Evolutionary conservation across 2,888 invertebrate species (phyloP).

Genomic region (Chrysina gloriosa): DNA sequence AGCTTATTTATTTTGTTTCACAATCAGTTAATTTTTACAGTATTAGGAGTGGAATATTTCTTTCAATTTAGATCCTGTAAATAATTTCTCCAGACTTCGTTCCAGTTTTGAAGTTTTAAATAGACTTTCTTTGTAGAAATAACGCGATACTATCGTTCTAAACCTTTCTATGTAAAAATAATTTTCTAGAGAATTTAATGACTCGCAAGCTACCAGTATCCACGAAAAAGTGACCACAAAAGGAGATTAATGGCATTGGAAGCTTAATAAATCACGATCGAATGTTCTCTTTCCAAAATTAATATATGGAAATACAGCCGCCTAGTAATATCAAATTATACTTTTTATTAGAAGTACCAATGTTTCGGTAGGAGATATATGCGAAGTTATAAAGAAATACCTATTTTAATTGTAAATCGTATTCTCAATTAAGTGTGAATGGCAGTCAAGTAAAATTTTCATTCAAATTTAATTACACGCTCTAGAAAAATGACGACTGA

Average conservation of each 20-base stretch:
- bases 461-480: conserved; percentile 10
- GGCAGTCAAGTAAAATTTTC: background rate
- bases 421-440: background rate
- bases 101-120: too few species aligned
- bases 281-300: background rate
- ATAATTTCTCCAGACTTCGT: too few species aligned
- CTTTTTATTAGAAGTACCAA: too few species aligned
- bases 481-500: conserved; percentile 2
- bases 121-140: too few species aligned
- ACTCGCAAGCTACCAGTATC: conserved; percentile 8
- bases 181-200: conserved; percentile 9
- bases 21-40: too few species aligned
- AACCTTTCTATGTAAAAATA: conserved; percentile 1
- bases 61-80: too few species aligned
- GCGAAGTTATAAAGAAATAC: too few species aligned
- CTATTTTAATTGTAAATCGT: background rate
- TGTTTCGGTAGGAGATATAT: too few species aligned
- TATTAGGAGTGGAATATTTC: too few species aligned
- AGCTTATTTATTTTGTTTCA: too few species aligned
- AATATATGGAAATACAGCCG: background rate
- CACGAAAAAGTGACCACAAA: conserved; percentile 13
- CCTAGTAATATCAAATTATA: too few species aligned
- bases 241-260: conserved; percentile 23
- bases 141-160: background rate
- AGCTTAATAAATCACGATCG: background rate